Base-by-base conservation (phyloP, 2,113 vertebrate species). In the Bungarus multicinctus region DNA sequence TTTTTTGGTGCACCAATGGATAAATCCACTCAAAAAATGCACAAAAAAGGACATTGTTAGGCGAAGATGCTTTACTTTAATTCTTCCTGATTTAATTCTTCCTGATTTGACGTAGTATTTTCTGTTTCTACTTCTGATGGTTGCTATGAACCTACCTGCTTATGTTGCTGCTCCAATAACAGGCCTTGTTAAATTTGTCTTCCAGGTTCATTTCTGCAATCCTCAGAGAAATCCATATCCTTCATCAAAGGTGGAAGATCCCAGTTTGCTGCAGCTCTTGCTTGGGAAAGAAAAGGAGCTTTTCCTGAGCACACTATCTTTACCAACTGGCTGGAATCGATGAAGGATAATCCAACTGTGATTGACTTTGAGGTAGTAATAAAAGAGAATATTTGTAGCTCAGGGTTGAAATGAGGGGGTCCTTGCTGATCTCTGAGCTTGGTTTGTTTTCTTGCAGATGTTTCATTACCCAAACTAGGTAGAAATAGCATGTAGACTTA, bases 201-300 rank as follows among this genome's bases (percentile, higher is more conserved):
- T 93, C 54, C n/a, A 99, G 99, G 99, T 90, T 99, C 99, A 0
- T 97, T 98, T 95, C 60, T 99, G 64, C 96, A 98, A 94, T 96
- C 98, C 58, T 94, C 99, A 0, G 98, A 99, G 95, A 97, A 97
- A 92, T 98, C 98, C 0, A 91, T 99, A 94, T 99, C 99, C 2
- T 58, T 98, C 86, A 98, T 98, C 55, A 98, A 87, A 95, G 99
- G 99, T 2, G 99, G 99, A 5, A 97, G 97, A 89, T 54, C 97
- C n/a, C 96, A 98, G 57, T 98, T 98, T 10, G 97, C 98, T 0
- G 98, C 98, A 4, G 98, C 98, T 91, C 96, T 99, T 94, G 98
- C 97, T 2, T 99, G 98, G 98, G 97, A 98, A 92, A 98, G 97
- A 92, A 96, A 97, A 18, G 97, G 96, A 0, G 52, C 96, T 0